A percentile compares a stretch with the other conserved stretches of the same genome.
These are phyloP conservation scores for Monarcha castaneiventris DNA, from an alignment of 2,113 vertebrate species.

Conservation along the genomic window DNA sequence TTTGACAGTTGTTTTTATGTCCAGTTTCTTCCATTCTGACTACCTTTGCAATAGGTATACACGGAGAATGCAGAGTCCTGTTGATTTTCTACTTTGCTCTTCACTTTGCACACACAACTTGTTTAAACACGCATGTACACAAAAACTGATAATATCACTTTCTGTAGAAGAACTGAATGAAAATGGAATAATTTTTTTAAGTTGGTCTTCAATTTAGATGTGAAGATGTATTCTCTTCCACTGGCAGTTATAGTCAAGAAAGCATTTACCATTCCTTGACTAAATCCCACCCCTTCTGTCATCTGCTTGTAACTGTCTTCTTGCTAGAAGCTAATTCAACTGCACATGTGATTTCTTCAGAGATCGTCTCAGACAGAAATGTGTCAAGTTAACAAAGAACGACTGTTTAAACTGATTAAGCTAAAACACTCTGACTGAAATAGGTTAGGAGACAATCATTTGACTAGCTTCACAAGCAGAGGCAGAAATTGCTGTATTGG, in stretches of 20 bases:
- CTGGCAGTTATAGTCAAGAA: background rate
- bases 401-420: background rate
- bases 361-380: background rate
- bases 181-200: background rate
- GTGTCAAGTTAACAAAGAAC: background rate
- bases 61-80: background rate
- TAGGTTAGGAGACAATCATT: conserved; percentile 4
- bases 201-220: background rate
- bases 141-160: background rate
- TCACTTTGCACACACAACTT: background rate
- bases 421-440: conserved; percentile 37
- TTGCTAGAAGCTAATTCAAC: conserved; percentile 21
- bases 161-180: background rate
- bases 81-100: background rate
- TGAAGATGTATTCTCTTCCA: background rate
- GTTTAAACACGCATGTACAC: background rate
- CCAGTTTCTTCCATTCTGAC: background rate
- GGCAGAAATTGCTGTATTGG: background rate
- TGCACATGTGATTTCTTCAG: background rate
- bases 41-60: background rate
- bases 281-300: background rate
- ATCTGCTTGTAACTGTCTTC: background rate
- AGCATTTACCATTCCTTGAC: background rate
- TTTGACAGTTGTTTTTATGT: background rate
- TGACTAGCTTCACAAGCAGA: background rate